Evolutionary conservation across 2,888 invertebrate genomes (phyloP), one percentile per base, ranked within the genome.

Genomic region (Nymphalis c-album): DNA sequence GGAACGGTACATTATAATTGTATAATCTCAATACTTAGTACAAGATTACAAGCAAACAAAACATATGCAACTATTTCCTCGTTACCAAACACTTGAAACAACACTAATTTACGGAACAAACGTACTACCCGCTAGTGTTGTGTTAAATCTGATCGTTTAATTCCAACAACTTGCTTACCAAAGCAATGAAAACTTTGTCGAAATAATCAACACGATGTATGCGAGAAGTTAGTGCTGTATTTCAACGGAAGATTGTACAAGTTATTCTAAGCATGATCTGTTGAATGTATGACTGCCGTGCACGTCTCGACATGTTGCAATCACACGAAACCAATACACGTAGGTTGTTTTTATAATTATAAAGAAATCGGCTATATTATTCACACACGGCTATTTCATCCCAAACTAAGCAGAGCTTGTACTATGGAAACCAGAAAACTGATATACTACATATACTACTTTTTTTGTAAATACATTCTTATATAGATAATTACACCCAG

Each of bases 151-250:
- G 26, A 55, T 55, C 60, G 48, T 35, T 61, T 50, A 61, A 61
- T 61, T 60, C 60, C 60, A 61, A 26, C 26, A 26, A 46, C 40
- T 17, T 20, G 26, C 31, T 31, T 7, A 61, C 35, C 60, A 18
- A 50, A 61, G 60, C 60, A 50, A 50, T 61, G 60, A 50, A 61
- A 61, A 61, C 48, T 61, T 61, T 7, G 48, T 35, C 48, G 35
- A 61, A 55, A 55, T 55, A 60, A 60, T 60, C 48, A 61, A 61
- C 60, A 18, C 50, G 50, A 61, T 61, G 35, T 61, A 50, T 61
- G 60, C 50, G n/a, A 7, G 17, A 61, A 61, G 60, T 61, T 61
- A 31, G 60, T 26, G 40, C 8, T 0, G 18, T 35, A 26, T 8
- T 31, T 60, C 47, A 60, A 26, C 17, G 18, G 47, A 22, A 26